Conservation (phyloP, 2,888 invertebrate species). For the Hypomecis punctinalis region DNA sequence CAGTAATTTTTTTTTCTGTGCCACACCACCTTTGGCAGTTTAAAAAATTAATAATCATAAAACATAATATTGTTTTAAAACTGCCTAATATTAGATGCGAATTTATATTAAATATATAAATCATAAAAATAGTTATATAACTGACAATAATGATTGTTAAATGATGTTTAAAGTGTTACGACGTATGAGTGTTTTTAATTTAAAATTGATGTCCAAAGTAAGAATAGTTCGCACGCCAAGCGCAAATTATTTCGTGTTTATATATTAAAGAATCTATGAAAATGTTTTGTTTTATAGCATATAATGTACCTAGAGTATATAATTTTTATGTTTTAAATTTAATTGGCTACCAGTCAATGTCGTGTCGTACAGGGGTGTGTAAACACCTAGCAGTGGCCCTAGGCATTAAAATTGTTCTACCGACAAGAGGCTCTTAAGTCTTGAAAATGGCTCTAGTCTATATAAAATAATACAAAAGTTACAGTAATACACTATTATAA, state of each 20-base stretch:
- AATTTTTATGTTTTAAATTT: constrained; percentile 7
- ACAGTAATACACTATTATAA: too few relatives aligned
- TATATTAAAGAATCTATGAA: neutral
- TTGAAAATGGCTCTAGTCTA: too few relatives aligned
- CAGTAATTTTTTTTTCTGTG: constrained; percentile 24
- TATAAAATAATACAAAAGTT: too few relatives aligned
- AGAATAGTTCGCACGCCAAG: constrained; percentile 73
- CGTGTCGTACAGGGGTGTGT: too few relatives aligned
- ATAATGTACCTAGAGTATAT: constrained; percentile 21
- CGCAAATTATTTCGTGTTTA: constrained; percentile 27
- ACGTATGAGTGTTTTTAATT: constrained; percentile 77
- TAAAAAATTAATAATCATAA: constrained; percentile 67
- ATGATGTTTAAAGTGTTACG: constrained; percentile 84
- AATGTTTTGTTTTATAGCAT: too few relatives aligned
- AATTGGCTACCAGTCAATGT: too few relatives aligned
- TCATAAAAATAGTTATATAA: constrained; percentile 84
- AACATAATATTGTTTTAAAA: constrained; percentile 79
- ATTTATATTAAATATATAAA: constrained; percentile 81
- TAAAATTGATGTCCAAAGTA: constrained; percentile 65
- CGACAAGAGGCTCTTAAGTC: too few relatives aligned
- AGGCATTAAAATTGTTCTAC: too few relatives aligned
- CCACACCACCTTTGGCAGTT: constrained; percentile 60
- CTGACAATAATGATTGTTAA: constrained; percentile 86
- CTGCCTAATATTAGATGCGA: constrained; percentile 84
- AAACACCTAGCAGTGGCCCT: too few relatives aligned